Evolutionary conservation across 1,140 invertebrate genomes (phyloP), one percentile per base, ranked within the genome.

Genomic region (Lasaia peninsularis): DNA sequence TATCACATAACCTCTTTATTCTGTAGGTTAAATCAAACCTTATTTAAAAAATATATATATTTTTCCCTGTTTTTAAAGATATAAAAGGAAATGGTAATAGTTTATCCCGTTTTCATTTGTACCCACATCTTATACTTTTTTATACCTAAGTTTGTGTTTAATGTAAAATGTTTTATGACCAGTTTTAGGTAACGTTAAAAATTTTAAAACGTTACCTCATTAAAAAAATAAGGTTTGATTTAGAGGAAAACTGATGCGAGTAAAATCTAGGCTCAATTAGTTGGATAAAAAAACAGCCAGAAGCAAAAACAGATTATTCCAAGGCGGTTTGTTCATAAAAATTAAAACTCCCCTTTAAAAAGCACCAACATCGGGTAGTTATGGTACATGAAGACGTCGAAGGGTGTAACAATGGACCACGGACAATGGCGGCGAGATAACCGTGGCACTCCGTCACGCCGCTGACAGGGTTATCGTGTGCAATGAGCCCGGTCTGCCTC

Each of bases 391-490:
- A 78, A 83, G 80, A 80, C 71, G 72, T 80, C 77, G 69, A 73
- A 74, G 69, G 64, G 69, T 63, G 63, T 67, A 71, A 62, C 63
- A 65, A 64, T 64, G 54, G 60, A 21, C 50, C 18, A 33, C 65
- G 69, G 56, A 80, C 80, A 80, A 83, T 80, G 65, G 62, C 52
- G 63, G 56, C 65, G 63, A 69, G 78, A 83, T 80, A 83, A 75
- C 79, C 52, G 65, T 74, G 72, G 69, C 73, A 79, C 75, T 80
- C 80, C 71, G 78, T 83, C 80, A 83, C 76, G 52, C 65, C 63
- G 69, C 73, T 75, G 80, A 83, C 80, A 83, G 73, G 80, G 80
- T 83, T 83, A 83, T 83, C 80, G 78, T 52, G 51, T 33, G 70
- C 65, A 65, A 63, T 66, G 67, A 71, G 69, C 65, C 67, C 50